These are phyloP conservation scores for Meloidogyne exigua DNA, from an alignment of 1,140 invertebrate species.

Conservation along the genomic window DNA sequence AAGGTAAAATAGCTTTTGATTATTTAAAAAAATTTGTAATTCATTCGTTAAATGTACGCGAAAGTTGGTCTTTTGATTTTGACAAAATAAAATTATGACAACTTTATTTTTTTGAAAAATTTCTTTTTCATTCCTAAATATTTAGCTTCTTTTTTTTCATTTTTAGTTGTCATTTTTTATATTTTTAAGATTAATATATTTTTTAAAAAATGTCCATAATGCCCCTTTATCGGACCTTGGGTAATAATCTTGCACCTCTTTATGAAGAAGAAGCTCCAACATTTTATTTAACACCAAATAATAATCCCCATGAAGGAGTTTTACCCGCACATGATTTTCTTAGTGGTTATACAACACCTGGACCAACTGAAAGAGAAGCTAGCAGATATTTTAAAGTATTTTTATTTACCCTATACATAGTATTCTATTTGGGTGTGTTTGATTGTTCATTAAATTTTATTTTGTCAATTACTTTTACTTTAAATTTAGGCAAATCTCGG, in stretches of 20 bases:
- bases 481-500: constrained; percentile 72
- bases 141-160: too few relatives aligned
- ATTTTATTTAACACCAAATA: constrained; percentile 14
- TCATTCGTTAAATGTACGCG: not conserved
- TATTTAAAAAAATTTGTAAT: not conserved
- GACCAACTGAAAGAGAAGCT: constrained; percentile 21
- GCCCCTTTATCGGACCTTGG: not conserved
- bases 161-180: too few relatives aligned
- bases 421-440: not conserved
- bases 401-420: too few relatives aligned
- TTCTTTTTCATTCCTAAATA: too few relatives aligned
- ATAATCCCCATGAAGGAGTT: constrained; percentile 10
- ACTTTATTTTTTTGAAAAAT: too few relatives aligned
- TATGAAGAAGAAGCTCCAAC: constrained; percentile 30
- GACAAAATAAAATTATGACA: too few relatives aligned
- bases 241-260: constrained; percentile 16
- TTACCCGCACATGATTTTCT: constrained; percentile 24
- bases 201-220: not conserved
- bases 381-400: constrained; percentile 17
- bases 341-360: constrained; percentile 15
- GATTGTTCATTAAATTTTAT: too few relatives aligned
- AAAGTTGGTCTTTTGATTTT: too few relatives aligned
- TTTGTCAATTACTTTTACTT: too few relatives aligned
- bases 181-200: too few relatives aligned
- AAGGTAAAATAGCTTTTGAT: constrained; percentile 31